Percentiles rank a stretch among this genome's conserved stretches.
These are phyloP conservation scores for Lepidochitona cinerea DNA, from an alignment of 2,888 invertebrate genomes.

Conservation along the genomic window DNA sequence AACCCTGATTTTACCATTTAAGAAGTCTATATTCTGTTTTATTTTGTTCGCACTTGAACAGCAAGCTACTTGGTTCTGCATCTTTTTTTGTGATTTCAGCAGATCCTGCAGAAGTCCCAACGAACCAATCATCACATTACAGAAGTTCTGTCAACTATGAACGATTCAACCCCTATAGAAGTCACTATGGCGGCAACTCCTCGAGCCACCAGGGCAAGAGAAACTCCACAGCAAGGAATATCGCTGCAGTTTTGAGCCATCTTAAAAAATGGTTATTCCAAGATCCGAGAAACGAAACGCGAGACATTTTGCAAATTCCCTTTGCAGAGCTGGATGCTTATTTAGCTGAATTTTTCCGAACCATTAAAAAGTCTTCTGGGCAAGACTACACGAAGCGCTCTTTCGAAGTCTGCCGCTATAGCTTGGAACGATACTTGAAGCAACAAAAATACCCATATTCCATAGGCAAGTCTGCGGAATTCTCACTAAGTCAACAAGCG, in stretches of 20 bases:
- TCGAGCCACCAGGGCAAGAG: neutral
- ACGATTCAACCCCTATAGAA: too few species aligned
- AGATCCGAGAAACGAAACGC: neutral
- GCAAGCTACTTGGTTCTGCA: too few species aligned
- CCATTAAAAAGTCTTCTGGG: neutral
- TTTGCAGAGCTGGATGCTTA: neutral
- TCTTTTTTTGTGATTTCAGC: too few species aligned
- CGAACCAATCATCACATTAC: too few species aligned
- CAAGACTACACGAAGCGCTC: conserved; percentile 1
- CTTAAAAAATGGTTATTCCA: neutral
- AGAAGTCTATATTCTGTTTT: too few species aligned
- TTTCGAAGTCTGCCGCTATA: neutral
- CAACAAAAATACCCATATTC: neutral
- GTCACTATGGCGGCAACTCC: too few species aligned
- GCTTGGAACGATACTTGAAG: neutral
- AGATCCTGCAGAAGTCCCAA: too few species aligned
- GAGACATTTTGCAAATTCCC: neutral
- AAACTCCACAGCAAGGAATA: neutral
- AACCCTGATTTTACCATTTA: too few species aligned
- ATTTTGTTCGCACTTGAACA: too few species aligned
- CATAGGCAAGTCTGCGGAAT: neutral
- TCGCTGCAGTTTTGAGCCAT: neutral
- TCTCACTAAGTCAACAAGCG: neutral
- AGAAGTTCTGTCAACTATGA: too few species aligned
- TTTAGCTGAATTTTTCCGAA: neutral